Evolutionary conservation across 2,888 invertebrate species (phyloP).

Genomic region (Pristionchus japonicus): DNA sequence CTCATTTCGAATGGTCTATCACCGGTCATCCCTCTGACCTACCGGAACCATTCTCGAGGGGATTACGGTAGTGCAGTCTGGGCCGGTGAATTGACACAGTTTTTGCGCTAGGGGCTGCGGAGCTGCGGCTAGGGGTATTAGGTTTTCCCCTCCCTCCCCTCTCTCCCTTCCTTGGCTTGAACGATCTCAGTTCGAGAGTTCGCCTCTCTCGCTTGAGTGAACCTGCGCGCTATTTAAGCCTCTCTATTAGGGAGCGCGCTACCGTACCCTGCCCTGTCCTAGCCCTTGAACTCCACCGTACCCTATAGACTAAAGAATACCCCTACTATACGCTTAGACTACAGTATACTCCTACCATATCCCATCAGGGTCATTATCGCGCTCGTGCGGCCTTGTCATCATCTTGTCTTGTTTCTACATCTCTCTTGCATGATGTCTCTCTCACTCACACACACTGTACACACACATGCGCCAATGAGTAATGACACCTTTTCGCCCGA

Average conservation of each 20-base stretch:
- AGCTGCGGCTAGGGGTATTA: not conserved
- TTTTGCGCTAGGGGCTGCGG: not conserved
- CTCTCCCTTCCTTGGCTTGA: not conserved
- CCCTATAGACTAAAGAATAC: no score
- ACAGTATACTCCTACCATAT: not conserved
- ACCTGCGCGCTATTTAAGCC: not conserved
- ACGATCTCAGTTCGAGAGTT: not conserved
- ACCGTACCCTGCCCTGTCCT: not conserved
- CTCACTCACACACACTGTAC: not conserved
- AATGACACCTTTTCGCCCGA: not conserved
- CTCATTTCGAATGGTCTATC: not conserved
- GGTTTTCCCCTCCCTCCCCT: not conserved
- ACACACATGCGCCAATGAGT: conserved; percentile 28
- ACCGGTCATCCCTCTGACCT: not conserved
- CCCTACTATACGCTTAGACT: not conserved
- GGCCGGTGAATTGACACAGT: not conserved
- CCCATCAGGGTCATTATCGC: not conserved
- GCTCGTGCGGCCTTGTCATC: conserved; percentile 4
- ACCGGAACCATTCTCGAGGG: not conserved
- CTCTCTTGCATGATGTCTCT: conserved; percentile 7
- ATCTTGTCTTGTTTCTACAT: not conserved
- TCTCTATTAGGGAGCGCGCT: not conserved
- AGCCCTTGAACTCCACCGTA: not conserved
- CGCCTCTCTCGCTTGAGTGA: conserved; percentile 1
- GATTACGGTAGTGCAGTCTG: not conserved